Evolutionary conservation across 2,113 vertebrate genomes (phyloP).

Genomic region (Noturus placidus): DNA sequence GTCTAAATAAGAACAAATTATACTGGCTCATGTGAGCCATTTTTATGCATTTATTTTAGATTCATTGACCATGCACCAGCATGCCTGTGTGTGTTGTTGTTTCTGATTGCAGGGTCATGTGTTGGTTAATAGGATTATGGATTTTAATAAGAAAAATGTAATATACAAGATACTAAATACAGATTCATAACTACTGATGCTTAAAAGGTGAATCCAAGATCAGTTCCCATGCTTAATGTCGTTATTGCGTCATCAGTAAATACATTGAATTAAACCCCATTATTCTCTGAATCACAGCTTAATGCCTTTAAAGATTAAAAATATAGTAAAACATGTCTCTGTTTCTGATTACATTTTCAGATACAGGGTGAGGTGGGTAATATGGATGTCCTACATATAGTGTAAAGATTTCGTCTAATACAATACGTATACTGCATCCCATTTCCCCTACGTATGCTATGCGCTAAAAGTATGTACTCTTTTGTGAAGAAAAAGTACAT

Average conservation of each 20-base stretch:
- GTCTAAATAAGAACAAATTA: constrained; percentile 51
- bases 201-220: neutral
- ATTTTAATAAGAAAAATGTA: constrained; percentile 28
- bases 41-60: constrained; percentile 59
- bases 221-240: neutral
- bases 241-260: constrained; percentile 2
- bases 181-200: neutral
- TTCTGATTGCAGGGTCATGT: neutral
- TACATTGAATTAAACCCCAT: neutral
- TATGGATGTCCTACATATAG: neutral
- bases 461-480: too few relatives aligned
- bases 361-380: neutral
- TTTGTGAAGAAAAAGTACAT: too few relatives aligned
- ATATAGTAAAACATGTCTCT: too few relatives aligned
- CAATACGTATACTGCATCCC: neutral
- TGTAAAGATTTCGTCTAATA: neutral
- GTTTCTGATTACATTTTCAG: neutral
- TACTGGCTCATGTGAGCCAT: constrained; percentile 48
- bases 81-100: neutral
- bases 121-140: neutral
- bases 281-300: neutral
- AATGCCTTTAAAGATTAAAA: neutral
- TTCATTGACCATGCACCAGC: constrained; percentile 33
- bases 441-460: too few relatives aligned
- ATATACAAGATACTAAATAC: constrained; percentile 4